Evolutionary conservation across 2,113 vertebrate genomes (phyloP), one percentile per base, ranked within the genome.

Genomic region (Orycteropus afer): DNA sequence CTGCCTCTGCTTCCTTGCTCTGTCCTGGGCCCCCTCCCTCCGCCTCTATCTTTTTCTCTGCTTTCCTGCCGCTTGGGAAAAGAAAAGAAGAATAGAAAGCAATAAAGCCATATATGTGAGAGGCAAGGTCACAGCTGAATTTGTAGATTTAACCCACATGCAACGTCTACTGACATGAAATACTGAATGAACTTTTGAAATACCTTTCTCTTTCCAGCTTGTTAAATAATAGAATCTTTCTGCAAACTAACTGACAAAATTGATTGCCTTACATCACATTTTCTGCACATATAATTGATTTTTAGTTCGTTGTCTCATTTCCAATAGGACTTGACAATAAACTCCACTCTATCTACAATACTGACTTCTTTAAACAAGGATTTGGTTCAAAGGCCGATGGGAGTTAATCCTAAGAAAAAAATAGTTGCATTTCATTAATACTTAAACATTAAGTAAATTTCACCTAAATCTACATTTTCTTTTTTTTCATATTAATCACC

Each of bases 121-220:
- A 95, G 94, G 98, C 98, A 99, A 98, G 98, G 98, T 98, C 98
- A 98, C 74, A 74, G 96, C 87, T 97, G 98, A 98, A 98, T 98
- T 98, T 98, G 98, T 97, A 98, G 97, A 98, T 96, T 92, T 98
- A 98, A 98, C 98, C 98, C 98, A 97, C 98, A 98, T 98, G 98
- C 97, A 97, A 97, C 84, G 80, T 97, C 14, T 95, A 88, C 93
- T 91, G 95, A 97, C 95, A 97, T 82, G 73, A 98, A 98, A 97
- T 85, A 95, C 87, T 17, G 45, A 97, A 95, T 97, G n/a, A 67
- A 90, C 82, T 92, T 90, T 74, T 87, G 29, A 97, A 97, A 95
- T 89, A 71, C 69, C 34, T 82, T 59, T 97, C 73, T 97, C 95
- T 98, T 95, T 96, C 98, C 74, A 97, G 96, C 95, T 98, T 97